Percentiles rank a stretch among this genome's conserved stretches.
These are phyloP conservation scores for Sporophila hypoxantha DNA, from an alignment of 2,113 vertebrate genomes.

Conservation along the genomic window DNA sequence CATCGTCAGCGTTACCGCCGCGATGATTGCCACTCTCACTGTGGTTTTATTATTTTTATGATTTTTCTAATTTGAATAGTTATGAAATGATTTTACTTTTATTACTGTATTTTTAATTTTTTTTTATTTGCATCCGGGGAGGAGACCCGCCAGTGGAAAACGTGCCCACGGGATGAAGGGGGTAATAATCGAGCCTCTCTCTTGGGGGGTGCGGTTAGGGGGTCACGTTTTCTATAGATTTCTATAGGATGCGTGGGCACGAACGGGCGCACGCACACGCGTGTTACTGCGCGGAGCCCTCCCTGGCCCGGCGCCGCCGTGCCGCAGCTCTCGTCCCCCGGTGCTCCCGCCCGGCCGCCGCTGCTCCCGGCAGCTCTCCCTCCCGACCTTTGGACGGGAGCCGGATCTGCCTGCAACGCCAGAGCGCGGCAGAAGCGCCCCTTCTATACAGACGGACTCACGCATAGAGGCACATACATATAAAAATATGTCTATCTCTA, in stretches of 20 bases:
- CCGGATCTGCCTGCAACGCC: neutral
- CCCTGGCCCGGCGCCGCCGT: neutral
- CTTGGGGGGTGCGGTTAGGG: no score
- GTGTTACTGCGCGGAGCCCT: neutral
- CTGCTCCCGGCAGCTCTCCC: neutral
- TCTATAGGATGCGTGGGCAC: neutral
- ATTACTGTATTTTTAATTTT: neutral
- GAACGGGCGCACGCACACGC: neutral
- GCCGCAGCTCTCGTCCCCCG: neutral
- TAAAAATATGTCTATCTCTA: neutral
- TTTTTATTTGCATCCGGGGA: neutral
- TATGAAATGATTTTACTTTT: neutral
- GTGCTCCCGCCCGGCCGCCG: neutral
- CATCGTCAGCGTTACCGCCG: neutral
- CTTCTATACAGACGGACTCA: neutral
- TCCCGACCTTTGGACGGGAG: conserved; percentile 5
- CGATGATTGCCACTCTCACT: neutral
- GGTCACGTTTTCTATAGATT: neutral
- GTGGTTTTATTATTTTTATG: neutral
- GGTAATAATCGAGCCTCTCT: neutral
- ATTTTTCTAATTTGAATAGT: neutral
- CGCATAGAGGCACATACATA: neutral
- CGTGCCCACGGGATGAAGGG: neutral
- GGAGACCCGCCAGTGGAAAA: neutral
- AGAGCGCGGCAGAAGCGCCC: neutral